Percentiles rank a stretch among this genome's conserved stretches.
These are phyloP conservation scores for Papilio helenus DNA, from an alignment of 1,140 invertebrate species.

Conservation along the genomic window DNA sequence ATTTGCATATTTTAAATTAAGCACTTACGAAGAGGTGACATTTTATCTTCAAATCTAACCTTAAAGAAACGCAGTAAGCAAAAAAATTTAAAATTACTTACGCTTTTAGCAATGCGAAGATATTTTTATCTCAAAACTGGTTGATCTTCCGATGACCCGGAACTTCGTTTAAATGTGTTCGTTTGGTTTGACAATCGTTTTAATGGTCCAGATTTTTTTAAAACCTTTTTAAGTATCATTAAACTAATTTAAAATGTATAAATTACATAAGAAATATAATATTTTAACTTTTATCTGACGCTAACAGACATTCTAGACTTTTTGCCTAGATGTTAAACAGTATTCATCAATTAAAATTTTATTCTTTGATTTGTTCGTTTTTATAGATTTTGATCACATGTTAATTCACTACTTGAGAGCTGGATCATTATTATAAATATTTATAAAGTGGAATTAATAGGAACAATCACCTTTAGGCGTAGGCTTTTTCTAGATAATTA, in stretches of 20 bases:
- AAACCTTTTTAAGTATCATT: background rate
- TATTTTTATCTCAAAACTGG: conserved; percentile 31
- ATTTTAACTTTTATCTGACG: background rate
- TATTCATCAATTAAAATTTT: background rate
- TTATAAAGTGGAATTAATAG: background rate
- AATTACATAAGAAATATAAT: background rate
- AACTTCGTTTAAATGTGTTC: conserved; percentile 26
- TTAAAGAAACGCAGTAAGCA: background rate
- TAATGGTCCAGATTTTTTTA: background rate
- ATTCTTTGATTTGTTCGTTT: background rate
- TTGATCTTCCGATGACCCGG: conserved; percentile 30
- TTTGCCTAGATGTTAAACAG: background rate
- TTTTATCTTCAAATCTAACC: background rate
- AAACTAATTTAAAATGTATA: background rate
- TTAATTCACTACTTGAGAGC: background rate
- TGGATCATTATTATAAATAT: conserved; percentile 3
- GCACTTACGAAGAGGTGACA: background rate
- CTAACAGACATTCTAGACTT: background rate
- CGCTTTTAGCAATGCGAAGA: background rate
- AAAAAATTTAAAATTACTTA: background rate
- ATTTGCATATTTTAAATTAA: background rate
- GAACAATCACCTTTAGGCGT: background rate
- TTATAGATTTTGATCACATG: background rate
- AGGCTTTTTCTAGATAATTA: background rate
- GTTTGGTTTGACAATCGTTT: background rate